Conservation (phyloP, 2,113 vertebrate species). For the Sander vitreus region DNA sequence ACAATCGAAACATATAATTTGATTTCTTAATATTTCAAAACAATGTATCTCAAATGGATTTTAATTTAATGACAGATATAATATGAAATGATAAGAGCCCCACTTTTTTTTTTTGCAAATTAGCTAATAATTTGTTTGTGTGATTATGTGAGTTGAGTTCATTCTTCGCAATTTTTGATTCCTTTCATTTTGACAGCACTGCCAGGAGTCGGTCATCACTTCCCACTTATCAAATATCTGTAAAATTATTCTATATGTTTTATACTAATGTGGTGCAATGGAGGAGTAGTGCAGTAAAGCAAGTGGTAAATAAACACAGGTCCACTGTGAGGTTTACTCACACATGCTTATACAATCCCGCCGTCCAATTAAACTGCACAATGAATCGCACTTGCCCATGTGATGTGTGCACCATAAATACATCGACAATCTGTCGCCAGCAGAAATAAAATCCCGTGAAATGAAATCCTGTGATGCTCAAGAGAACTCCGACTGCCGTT, state of each 20-base stretch:
- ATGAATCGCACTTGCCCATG: constrained; percentile 36
- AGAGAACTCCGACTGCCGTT: constrained; percentile 40
- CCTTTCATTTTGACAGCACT: neutral
- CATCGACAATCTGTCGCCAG: constrained; percentile 42
- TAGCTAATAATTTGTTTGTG: neutral
- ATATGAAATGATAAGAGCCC: neutral
- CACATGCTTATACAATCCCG: constrained; percentile 27
- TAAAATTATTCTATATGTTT: constrained; percentile 12
- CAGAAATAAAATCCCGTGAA: constrained; percentile 70
- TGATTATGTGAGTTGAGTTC: neutral
- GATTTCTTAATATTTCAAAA: neutral
- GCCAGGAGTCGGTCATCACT: neutral
- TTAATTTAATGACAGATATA: neutral
- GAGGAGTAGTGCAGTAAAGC: constrained; percentile 17
- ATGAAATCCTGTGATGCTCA: constrained; percentile 71
- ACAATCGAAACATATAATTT: neutral
- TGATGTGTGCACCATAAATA: constrained; percentile 36
- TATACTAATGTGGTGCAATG: constrained; percentile 3
- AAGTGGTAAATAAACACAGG: constrained; percentile 22
- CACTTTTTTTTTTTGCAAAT: neutral
- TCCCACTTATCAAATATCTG: constrained; percentile 19
- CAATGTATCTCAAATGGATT: neutral
- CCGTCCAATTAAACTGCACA: constrained; percentile 46
- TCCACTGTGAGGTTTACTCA: neutral
- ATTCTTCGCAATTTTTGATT: neutral